Conservation (phyloP, 2,888 invertebrate genomes). For the Mellilla xanthometata region DNA sequence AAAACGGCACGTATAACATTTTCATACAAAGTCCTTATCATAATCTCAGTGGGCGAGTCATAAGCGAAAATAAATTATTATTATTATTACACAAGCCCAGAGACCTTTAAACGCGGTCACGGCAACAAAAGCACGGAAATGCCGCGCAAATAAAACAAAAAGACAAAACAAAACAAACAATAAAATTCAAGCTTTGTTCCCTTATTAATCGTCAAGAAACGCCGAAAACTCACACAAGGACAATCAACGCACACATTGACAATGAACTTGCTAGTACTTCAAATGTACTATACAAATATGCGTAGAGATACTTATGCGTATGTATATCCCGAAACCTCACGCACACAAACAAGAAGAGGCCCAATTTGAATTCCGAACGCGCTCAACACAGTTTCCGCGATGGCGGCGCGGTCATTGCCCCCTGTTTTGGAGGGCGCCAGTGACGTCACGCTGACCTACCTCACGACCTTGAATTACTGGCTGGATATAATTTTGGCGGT, state of each 20-base stretch:
- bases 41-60: not conserved
- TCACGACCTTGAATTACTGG: slow-evolving; percentile 67
- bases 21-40: too few species aligned
- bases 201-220: too few species aligned
- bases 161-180: slow-evolving; percentile 32
- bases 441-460: slow-evolving; percentile 81
- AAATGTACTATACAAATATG: not conserved
- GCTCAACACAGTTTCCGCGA: slow-evolving; percentile 77
- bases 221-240: slow-evolving; percentile 43
- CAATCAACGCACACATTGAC: slow-evolving; percentile 27
- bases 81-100: slow-evolving; percentile 7
- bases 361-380: slow-evolving; percentile 80
- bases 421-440: slow-evolving; percentile 73
- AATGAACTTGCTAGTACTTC: slow-evolving; percentile 4
- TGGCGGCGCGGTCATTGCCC: slow-evolving; percentile 72
- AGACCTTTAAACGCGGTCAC: slow-evolving; percentile 11
- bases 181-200: slow-evolving; percentile 29
- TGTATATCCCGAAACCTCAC: slow-evolving; percentile 42
- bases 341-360: slow-evolving; percentile 60
- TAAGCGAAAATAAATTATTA: slow-evolving; percentile 1
- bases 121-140: slow-evolving; percentile 27
- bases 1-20: too few species aligned
- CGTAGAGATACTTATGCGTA: slow-evolving; percentile 13
- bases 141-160: slow-evolving; percentile 13
- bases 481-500: slow-evolving; percentile 43